Evolutionary conservation across 2,888 invertebrate genomes (phyloP).

Genomic region (Bedellia somnulentella): DNA sequence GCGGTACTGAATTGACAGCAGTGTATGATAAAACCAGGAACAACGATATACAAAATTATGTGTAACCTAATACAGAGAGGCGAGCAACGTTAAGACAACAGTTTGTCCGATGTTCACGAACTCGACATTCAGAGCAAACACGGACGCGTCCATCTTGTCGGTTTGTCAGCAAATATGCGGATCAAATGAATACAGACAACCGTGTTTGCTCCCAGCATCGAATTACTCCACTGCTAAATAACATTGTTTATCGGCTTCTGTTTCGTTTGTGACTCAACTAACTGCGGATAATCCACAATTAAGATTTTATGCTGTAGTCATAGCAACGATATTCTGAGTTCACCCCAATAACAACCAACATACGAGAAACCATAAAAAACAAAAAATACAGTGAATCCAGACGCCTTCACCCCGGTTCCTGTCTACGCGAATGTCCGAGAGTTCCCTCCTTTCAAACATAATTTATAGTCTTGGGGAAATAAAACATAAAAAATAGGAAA

Average conservation of each 20-base stretch:
- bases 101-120: too few relatives aligned
- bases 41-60: too few relatives aligned
- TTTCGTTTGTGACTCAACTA: constrained; percentile 14
- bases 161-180: constrained; percentile 48
- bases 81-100: too few relatives aligned
- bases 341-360: constrained; percentile 31
- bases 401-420: constrained; percentile 52
- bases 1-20: too few relatives aligned
- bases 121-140: too few relatives aligned
- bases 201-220: constrained; percentile 43
- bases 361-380: constrained; percentile 51
- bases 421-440: constrained; percentile 54
- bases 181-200: constrained; percentile 52
- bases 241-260: constrained; percentile 28
- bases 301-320: constrained; percentile 40
- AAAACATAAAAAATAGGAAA: constrained; percentile 63
- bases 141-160: constrained; percentile 36
- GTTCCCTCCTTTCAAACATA: constrained; percentile 62
- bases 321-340: constrained; percentile 44
- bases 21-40: too few relatives aligned
- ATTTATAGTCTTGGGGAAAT: constrained; percentile 63
- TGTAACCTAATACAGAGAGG: too few relatives aligned
- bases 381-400: constrained; percentile 44
- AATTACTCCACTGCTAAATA: constrained; percentile 50
- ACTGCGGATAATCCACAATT: constrained; percentile 21